Evolutionary conservation across 2,113 vertebrate species (phyloP).

Genomic region (Axis porcinus): DNA sequence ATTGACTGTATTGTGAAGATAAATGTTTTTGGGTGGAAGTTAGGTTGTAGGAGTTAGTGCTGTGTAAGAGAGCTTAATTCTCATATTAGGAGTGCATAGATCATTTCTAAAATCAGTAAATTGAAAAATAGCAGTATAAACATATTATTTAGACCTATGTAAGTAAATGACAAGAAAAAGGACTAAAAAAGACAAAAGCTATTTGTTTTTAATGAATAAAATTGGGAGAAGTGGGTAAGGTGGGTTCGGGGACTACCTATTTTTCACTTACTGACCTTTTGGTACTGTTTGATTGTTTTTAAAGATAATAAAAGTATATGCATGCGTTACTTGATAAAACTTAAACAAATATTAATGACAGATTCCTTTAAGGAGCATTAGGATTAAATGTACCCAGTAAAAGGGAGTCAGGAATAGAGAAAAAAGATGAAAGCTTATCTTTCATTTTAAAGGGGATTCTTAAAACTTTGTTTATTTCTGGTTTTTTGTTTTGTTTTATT

Average conservation of each 20-base stretch:
- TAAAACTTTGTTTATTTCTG: not conserved
- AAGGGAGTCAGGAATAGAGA: not conserved
- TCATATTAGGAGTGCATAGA: not conserved
- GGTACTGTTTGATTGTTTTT: not conserved
- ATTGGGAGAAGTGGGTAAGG: not conserved
- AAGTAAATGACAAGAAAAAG: not conserved
- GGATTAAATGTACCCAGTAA: not conserved
- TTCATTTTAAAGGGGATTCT: not conserved
- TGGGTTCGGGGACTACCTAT: not conserved
- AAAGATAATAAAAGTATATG: not conserved
- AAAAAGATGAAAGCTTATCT: not conserved
- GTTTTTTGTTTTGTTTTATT: slow-evolving; percentile 27
- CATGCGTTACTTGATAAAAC: not conserved
- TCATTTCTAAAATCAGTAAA: not conserved
- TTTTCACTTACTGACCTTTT: slow-evolving; percentile 5
- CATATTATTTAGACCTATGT: not conserved
- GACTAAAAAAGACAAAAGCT: not conserved
- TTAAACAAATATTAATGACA: not conserved
- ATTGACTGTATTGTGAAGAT: not conserved
- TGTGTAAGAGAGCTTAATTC: not conserved
- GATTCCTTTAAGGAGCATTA: not conserved
- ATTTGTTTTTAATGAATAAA: slow-evolving; percentile 10
- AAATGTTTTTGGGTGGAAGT: not conserved
- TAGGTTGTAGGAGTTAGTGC: not conserved
- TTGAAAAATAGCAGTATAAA: not conserved